Percentiles rank a stretch among this genome's conserved stretches.
These are phyloP conservation scores for Stichodactyla mertensii DNA, from an alignment of 64 coral and sea anemone genomes.

Conservation along the genomic window DNA sequence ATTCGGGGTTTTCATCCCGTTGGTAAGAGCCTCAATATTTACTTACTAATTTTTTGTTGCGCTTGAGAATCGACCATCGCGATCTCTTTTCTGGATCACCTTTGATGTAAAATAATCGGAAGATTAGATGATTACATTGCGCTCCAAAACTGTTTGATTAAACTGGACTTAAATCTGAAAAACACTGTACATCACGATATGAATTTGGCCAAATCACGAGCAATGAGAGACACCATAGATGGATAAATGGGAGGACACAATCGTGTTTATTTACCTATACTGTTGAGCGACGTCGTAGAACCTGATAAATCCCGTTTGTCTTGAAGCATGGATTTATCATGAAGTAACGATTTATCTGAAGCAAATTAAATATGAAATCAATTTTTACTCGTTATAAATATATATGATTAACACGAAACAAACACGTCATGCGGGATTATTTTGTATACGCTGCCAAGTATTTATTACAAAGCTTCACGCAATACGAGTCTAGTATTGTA, in stretches of 20 bases:
- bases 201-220: too few species aligned
- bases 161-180: too few species aligned
- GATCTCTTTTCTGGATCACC: constrained; percentile 80
- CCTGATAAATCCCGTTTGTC: constrained; percentile 59
- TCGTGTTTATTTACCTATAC: constrained; percentile 53
- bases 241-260: too few species aligned
- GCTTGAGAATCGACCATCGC: constrained; percentile 76
- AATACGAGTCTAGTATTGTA: too few species aligned
- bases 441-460: too few species aligned
- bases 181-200: too few species aligned
- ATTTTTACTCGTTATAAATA: not conserved
- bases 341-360: constrained; percentile 20
- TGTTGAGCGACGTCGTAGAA: constrained; percentile 72
- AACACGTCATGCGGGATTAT: too few species aligned
- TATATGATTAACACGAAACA: too few species aligned
- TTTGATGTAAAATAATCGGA: not conserved
- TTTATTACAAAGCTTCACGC: too few species aligned
- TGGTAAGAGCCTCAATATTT: not conserved
- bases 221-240: too few species aligned
- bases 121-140: too few species aligned
- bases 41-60: constrained; percentile 89
- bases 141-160: too few species aligned
- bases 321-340: constrained; percentile 16
- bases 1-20: not conserved
- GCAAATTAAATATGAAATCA: not conserved